Percentiles rank a stretch among this genome's conserved stretches.
phyloP scores from a whole-genome alignment of 2,113 vertebrate species.

The Vulpes vulpes region DNA sequence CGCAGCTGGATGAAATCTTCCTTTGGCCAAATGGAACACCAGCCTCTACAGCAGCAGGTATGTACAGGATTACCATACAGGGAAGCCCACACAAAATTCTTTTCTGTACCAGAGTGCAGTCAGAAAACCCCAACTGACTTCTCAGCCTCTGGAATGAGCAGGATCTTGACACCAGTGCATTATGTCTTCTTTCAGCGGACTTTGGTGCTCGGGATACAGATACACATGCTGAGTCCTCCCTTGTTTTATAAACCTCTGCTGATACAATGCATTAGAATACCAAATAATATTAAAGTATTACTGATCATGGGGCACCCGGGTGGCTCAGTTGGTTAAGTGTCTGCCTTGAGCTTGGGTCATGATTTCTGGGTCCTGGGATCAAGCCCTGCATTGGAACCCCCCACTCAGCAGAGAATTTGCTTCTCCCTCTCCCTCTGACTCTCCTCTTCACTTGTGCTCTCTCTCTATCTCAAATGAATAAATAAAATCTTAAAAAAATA shows the following conservation, averaged over 20 bases:
- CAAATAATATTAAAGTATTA: slow-evolving; percentile 24
- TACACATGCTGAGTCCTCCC: neutral
- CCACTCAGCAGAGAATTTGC: no score
- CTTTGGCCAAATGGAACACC: neutral
- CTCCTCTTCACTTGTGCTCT: no score
- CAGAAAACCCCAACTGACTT: neutral
- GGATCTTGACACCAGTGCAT: neutral
- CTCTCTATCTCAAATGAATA: no score
- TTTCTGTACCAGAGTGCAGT: neutral
- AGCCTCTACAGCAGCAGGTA: neutral
- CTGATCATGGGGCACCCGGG: neutral
- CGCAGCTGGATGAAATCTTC: neutral
- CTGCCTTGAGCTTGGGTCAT: no score
- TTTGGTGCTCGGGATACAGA: neutral
- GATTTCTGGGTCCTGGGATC: no score
- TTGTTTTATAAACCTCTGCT: neutral
- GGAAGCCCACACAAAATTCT: neutral
- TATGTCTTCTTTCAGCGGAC: neutral
- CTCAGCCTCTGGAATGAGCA: neutral
- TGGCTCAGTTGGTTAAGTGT: no score
- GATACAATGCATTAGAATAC: neutral
- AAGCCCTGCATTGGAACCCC: no score
- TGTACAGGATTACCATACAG: neutral
- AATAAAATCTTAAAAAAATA: no score
- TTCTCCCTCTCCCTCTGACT: no score